Evolutionary conservation across 1,140 invertebrate species (phyloP).

Genomic region (Drosophila sproati): DNA sequence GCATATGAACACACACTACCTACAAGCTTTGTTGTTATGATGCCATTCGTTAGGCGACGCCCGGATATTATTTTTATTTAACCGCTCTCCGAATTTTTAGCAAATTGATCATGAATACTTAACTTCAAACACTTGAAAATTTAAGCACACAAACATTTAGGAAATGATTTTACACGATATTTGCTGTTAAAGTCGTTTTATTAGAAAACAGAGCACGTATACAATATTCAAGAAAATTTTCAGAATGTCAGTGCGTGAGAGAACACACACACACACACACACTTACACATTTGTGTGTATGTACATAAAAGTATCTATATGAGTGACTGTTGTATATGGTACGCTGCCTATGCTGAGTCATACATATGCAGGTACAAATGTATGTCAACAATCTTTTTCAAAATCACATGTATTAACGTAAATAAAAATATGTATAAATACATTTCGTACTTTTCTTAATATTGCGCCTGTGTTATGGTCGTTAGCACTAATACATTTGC

Average conservation of each 20-base stretch:
- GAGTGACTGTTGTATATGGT: background rate
- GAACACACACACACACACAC: background rate
- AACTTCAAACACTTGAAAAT: too few species aligned
- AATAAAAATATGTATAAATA: constrained; percentile 3
- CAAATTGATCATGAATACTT: too few species aligned
- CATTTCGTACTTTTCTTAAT: background rate
- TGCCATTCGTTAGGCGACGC: constrained; percentile 32
- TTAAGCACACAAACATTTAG: too few species aligned
- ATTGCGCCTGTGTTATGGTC: constrained; percentile 24
- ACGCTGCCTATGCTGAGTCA: constrained; percentile 33
- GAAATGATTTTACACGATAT: too few species aligned
- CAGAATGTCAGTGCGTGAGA: background rate
- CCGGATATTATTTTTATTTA: constrained; percentile 6
- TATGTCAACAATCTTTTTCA: constrained; percentile 3
- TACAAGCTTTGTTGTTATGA: constrained; percentile 15
- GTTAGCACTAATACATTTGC: constrained; percentile 49
- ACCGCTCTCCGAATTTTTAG: too few species aligned
- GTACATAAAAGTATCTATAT: too few species aligned
- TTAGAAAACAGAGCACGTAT: background rate
- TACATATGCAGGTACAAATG: constrained; percentile 14
- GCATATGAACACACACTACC: constrained; percentile 12
- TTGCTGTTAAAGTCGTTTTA: background rate
- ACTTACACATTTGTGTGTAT: background rate
- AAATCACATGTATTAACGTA: constrained; percentile 11
- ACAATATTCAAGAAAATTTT: constrained; percentile 8